Evolutionary conservation across 2,888 invertebrate species (phyloP).

Genomic region (Laothoe populi): DNA sequence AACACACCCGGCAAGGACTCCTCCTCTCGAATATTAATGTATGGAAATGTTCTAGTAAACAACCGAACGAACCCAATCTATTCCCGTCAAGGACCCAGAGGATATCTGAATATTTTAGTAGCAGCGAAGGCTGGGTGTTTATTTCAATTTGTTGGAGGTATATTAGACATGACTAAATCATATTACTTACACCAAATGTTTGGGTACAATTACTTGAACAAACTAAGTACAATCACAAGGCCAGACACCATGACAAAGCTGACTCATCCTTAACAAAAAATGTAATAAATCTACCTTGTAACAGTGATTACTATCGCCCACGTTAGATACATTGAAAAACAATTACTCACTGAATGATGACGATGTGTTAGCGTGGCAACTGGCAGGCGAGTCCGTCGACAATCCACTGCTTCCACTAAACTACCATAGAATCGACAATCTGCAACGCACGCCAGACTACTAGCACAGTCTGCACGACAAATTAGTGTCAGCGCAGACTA

Average conservation of each 20-base stretch:
- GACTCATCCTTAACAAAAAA: slow-evolving; percentile 3
- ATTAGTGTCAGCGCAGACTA: not conserved
- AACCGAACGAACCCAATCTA: not conserved
- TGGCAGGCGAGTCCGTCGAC: not conserved
- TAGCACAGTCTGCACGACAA: not conserved
- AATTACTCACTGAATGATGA: slow-evolving; percentile 11
- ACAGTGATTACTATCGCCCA: not conserved
- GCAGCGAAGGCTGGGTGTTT: not conserved
- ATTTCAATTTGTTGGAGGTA: not conserved
- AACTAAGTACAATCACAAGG: not conserved
- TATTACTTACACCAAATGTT: too few relatives aligned
- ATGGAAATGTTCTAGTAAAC: not conserved
- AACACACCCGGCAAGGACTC: not conserved
- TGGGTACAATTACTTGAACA: not conserved
- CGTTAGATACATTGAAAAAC: slow-evolving; percentile 7
- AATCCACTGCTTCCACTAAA: not conserved
- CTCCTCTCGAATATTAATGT: not conserved
- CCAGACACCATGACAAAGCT: not conserved
- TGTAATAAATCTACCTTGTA: not conserved
- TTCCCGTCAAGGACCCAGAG: not conserved
- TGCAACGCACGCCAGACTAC: not conserved
- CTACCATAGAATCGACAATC: not conserved
- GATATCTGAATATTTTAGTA: not conserved
- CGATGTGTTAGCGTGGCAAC: not conserved
- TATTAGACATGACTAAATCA: not conserved